A percentile compares a stretch with the other conserved stretches of the same genome.
These are phyloP conservation scores for Tanypteryx hageni DNA, from an alignment of 2,888 invertebrate species.

Conservation along the genomic window DNA sequence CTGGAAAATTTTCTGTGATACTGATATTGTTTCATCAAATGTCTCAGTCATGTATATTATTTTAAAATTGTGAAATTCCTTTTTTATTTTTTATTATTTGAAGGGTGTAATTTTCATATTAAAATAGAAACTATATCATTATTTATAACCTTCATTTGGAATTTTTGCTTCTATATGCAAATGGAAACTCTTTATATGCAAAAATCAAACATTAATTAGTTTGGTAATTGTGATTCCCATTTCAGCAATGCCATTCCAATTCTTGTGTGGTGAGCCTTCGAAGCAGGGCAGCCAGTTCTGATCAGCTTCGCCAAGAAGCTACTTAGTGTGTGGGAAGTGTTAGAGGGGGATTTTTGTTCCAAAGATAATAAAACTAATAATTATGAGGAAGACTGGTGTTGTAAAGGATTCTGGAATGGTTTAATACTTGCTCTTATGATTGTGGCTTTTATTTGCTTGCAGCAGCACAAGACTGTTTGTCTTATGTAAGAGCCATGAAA, in stretches of 20 bases:
- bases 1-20: no score
- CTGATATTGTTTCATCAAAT: no score
- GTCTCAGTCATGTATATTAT: no score
- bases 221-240: slow-evolving; percentile 23
- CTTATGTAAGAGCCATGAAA: slow-evolving; percentile 62
- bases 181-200: no score
- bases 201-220: background rate
- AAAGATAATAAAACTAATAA: slow-evolving; percentile 63
- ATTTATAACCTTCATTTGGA: no score
- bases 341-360: slow-evolving; percentile 49
- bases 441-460: slow-evolving; percentile 64
- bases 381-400: slow-evolving; percentile 55
- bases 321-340: slow-evolving; percentile 54
- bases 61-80: no score
- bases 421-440: slow-evolving; percentile 57
- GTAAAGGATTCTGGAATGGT: slow-evolving; percentile 55
- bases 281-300: slow-evolving; percentile 75
- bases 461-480: slow-evolving; percentile 61
- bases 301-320: slow-evolving; percentile 71
- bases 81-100: no score
- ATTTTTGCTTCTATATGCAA: no score
- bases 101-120: no score
- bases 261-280: slow-evolving; percentile 71
- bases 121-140: no score
- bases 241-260: slow-evolving; percentile 67